Evolutionary conservation across 2,888 invertebrate genomes (phyloP), one percentile per base, ranked within the genome.

Genomic region (Polymixis lichenea): DNA sequence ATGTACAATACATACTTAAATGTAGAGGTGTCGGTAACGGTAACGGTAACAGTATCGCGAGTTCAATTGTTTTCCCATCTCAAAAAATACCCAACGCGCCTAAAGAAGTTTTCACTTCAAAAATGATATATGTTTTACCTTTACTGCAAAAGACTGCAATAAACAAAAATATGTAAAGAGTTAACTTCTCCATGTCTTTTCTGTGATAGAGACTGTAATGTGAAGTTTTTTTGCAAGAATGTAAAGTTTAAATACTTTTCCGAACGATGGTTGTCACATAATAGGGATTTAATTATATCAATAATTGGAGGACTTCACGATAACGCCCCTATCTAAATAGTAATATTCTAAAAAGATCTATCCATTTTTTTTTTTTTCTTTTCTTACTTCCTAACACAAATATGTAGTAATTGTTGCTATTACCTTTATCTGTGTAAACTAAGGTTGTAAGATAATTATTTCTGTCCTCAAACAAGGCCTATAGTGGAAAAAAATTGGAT

Each of bases 221-320:
- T 90, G 83, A 86, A 65, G n/a, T 60, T 78, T 55, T 56, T 51
- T 77, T 67, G 28, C 77, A 72, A 62, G 68, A 78, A 80, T 78
- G 70, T 70, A 32, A 4, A 32, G 65, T 72, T 90, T 92, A 91
- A 86, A 91, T 92, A 92, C 82, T 78, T 74, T 78, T 74, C 73
- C 72, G 32, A 75, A 80, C 66, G 22, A 62, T 61, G 11, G 6
- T 22, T 25, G n/a, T 64, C 19, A 75, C 75, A 53, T 78, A 77
- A 88, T 80, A 73, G 3, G 46, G 64, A 80, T 80, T 60, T 83
- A 79, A 77, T 82, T 87, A 89, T 88, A 71, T 79, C 68, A 70
- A 84, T 84, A 88, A 88, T 88, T 88, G 80, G 72, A 72, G 72
- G 73, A 66, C 77, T 84, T 70, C 64, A 69, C 60, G 91, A 92